Evolutionary conservation across 2,797 vertebrate genomes (phyloP).

Genomic region (Cynopterus sphinx): DNA sequence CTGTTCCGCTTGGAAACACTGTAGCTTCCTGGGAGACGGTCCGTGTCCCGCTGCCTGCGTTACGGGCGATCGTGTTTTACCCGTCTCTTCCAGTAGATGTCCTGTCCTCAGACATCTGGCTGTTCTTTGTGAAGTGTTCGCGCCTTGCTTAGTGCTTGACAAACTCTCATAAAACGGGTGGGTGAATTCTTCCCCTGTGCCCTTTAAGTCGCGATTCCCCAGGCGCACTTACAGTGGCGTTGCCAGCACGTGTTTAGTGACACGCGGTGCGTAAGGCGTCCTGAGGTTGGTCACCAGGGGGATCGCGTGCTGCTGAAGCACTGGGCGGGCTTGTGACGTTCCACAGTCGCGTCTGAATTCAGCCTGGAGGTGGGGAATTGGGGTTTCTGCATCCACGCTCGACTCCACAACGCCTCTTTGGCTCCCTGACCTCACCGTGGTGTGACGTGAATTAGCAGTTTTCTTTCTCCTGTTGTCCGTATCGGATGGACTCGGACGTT

Average conservation of each 20-base stretch:
- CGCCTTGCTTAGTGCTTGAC: not conserved
- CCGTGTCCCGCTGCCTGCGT: not conserved
- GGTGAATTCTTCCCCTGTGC: not conserved
- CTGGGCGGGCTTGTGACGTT: not conserved
- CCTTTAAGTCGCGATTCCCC: not conserved
- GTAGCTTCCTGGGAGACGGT: not conserved
- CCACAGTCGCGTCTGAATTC: not conserved
- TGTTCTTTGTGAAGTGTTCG: not conserved
- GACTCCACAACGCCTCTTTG: not conserved
- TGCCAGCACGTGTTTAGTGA: not conserved
- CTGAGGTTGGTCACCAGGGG: not conserved
- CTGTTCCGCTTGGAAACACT: not conserved
- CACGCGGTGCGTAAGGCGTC: not conserved
- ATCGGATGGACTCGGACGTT: not conserved
- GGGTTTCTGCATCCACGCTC: not conserved
- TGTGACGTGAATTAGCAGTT: not conserved
- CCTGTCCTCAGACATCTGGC: not conserved
- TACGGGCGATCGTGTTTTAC: not conserved
- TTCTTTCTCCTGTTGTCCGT: not conserved
- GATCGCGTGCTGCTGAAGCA: not conserved
- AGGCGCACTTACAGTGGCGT: not conserved
- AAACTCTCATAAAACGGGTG: not conserved
- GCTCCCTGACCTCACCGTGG: not conserved
- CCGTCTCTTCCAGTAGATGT: not conserved
- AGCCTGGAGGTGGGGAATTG: not conserved